Conservation (phyloP, 2,888 invertebrate genomes). For the Ochropacha duplaris region DNA sequence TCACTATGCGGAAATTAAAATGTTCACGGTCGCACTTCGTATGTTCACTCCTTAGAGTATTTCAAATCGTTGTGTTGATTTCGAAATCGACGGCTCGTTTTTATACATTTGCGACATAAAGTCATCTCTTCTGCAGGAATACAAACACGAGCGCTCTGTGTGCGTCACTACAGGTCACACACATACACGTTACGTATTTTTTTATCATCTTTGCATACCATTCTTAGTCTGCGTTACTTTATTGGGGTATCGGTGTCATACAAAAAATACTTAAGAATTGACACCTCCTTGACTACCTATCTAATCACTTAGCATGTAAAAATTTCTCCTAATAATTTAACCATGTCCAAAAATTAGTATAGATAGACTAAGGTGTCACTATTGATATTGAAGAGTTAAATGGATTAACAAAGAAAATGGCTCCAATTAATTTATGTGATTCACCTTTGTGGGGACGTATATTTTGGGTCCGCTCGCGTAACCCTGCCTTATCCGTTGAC, state of each 20-base stretch:
- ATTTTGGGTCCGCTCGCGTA: conserved; percentile 26
- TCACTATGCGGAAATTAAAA: conserved; percentile 65
- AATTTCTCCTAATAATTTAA: conserved; percentile 35
- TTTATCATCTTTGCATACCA: conserved; percentile 63
- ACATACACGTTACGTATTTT: conserved; percentile 56
- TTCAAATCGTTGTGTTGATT: conserved; percentile 80
- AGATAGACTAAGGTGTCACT: conserved; percentile 14
- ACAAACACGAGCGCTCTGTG: conserved; percentile 35
- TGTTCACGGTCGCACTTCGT: conserved; percentile 63
- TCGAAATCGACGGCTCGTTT: conserved; percentile 79
- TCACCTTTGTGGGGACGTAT: conserved; percentile 39
- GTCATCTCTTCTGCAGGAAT: conserved; percentile 64
- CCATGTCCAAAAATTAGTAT: conserved; percentile 24
- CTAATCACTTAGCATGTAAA: conserved; percentile 28
- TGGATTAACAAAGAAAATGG: conserved; percentile 24
- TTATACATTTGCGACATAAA: conserved; percentile 80
- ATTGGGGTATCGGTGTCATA: conserved; percentile 68
- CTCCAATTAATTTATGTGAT: conserved; percentile 35
- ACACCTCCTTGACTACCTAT: conserved; percentile 29
- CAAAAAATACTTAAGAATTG: conserved; percentile 44
- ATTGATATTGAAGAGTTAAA: not conserved
- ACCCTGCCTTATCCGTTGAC: conserved; percentile 40
- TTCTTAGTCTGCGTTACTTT: conserved; percentile 59
- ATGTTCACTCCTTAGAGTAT: conserved; percentile 75
- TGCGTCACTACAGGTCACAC: conserved; percentile 53